Evolutionary conservation across 2,113 vertebrate species (phyloP), one percentile per base, ranked within the genome.

Genomic region (Pelobates fuscus): DNA sequence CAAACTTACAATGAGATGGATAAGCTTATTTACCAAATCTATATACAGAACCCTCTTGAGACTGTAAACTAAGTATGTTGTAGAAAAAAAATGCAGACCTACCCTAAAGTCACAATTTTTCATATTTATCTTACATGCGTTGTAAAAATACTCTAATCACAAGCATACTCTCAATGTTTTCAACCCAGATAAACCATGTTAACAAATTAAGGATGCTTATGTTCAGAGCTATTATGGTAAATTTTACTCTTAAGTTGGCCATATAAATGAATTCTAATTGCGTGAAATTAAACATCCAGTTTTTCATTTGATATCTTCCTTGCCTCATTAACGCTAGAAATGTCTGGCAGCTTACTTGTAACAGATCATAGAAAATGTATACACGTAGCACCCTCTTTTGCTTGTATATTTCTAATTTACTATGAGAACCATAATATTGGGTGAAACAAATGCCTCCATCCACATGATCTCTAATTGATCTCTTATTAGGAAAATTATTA

Each of bases 121-220:
- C 26, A 46, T 49, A 71, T 62, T 61, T 61, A 49, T 49, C 58
- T 71, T 49, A 27, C 23, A 26, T 25, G 1, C 11, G 11, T 23
- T 61, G 55, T 71, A 52, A 41, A 71, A 71, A 61, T 61, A 71
- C 44, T 49, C 57, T 46, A 24, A 71, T 26, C 41, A 66, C 23
- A 17, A 18, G 23, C 15, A 23, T 7, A 27, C 57, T 43, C 49
- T 61, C 61, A 32, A 71, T 71, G 57, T 71, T 17, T 61, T 71
- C 11, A 1, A 49, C 11, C 4, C 44, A 49, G 15, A 17, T 49
- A 18, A 49, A 49, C 44, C 17, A 17, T 17, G 41, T 71, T 52
- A 27, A 49, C 26, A 25, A 23, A 62, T 29, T 26, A 49, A 46
- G 24, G 58, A 60, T 18, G 58, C 43, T 49, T 71, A 41, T 71